Percentiles rank a stretch among this genome's conserved stretches.
phyloP scores from a whole-genome alignment of 2,797 vertebrate species.

The Aselliscus stoliczkanus region DNA sequence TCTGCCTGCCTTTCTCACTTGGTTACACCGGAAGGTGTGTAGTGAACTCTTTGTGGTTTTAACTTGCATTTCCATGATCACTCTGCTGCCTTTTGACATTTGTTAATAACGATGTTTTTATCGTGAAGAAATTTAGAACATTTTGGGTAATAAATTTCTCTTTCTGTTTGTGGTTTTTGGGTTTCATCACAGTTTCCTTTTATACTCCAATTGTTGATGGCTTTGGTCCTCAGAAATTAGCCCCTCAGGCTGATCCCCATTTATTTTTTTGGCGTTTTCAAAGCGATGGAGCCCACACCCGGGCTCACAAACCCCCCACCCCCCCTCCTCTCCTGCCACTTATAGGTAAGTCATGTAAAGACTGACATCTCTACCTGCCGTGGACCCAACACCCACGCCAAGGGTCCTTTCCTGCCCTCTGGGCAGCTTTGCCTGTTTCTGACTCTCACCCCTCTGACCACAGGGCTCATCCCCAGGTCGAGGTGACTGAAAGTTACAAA shows the following conservation, averaged over 20 bases:
- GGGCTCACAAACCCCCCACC: rapidly evolving
- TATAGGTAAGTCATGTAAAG: neutral
- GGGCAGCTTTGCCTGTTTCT: neutral
- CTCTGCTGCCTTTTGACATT: neutral
- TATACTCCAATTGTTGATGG: neutral
- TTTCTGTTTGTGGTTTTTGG: neutral
- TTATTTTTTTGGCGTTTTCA: neutral
- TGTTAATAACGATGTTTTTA: neutral
- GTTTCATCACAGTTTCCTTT: neutral
- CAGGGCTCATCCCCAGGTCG: neutral
- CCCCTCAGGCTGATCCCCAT: neutral
- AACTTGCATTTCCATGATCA: neutral
- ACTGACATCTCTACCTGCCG: neutral
- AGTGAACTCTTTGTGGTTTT: neutral
- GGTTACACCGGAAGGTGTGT: neutral
- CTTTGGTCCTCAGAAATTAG: neutral
- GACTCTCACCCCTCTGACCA: neutral
- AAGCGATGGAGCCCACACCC: rapidly evolving
- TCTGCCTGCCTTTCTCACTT: no score
- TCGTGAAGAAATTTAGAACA: neutral
- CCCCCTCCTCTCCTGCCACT: no score
- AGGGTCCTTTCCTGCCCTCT: neutral
- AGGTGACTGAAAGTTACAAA: neutral
- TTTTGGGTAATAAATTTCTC: neutral
- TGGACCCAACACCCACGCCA: neutral